Conservation (phyloP, 2,113 vertebrate species). For the Cephalophus harveyi region DNA sequence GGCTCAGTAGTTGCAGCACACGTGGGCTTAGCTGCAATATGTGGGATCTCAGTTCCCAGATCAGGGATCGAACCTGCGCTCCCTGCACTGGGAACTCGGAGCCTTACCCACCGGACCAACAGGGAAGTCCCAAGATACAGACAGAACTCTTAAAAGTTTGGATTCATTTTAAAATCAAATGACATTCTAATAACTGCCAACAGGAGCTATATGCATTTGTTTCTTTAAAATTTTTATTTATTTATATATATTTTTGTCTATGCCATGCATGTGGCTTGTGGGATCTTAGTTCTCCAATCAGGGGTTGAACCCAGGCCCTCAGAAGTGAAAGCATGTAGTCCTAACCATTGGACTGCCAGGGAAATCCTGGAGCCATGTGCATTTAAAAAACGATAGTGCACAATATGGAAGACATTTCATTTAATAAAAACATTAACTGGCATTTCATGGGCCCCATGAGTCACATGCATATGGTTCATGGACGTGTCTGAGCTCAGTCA, state of each 20-base stretch:
- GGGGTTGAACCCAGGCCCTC: neutral
- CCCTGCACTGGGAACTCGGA: neutral
- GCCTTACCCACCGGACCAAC: neutral
- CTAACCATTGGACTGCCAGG: neutral
- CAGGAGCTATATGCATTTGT: neutral
- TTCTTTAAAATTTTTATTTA: neutral
- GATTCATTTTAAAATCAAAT: conserved; percentile 15
- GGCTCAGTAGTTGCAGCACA: neutral
- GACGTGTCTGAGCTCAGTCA: neutral
- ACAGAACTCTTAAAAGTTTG: neutral
- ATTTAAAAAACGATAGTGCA: neutral
- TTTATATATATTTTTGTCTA: neutral
- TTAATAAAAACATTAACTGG: neutral
- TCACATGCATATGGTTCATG: neutral
- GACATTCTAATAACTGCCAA: neutral
- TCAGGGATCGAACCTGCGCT: rapidly evolving
- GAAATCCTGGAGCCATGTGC: neutral
- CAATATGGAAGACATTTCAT: neutral
- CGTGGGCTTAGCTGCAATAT: neutral
- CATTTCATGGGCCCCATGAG: neutral
- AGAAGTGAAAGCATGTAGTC: neutral
- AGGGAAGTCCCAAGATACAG: neutral
- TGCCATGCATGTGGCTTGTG: neutral
- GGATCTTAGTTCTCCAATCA: neutral
- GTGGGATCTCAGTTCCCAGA: neutral